phyloP scores from a whole-genome alignment of 2,797 vertebrate genomes.

The Threskiornis aethiopicus region DNA sequence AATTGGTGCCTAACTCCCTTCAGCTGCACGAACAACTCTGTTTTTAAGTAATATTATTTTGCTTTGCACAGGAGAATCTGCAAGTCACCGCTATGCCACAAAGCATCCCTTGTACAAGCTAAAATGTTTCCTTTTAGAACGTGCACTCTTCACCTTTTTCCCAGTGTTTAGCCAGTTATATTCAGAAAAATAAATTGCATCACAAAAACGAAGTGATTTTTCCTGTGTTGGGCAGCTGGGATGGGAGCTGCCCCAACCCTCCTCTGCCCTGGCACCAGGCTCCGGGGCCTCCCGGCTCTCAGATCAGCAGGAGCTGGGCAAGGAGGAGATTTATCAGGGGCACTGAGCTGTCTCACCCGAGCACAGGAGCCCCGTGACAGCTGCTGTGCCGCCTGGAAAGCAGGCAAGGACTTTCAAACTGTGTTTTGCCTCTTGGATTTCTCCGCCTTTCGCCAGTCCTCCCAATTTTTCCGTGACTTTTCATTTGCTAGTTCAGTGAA shows the following conservation, averaged over 20 bases:
- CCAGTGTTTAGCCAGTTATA: background rate
- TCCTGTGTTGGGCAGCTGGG: background rate
- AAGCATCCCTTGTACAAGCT: background rate
- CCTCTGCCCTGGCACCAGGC: background rate
- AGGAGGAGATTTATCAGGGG: background rate
- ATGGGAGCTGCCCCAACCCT: background rate
- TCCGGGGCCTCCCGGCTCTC: background rate
- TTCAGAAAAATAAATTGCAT: background rate
- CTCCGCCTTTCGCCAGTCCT: background rate
- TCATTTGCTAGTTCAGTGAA: background rate
- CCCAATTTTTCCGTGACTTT: background rate
- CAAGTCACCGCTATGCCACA: background rate
- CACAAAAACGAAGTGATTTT: background rate
- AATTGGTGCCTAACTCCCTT: background rate
- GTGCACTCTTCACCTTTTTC: background rate
- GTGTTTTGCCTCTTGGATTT: background rate
- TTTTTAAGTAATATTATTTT: background rate
- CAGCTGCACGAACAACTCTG: background rate
- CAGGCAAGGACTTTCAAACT: background rate
- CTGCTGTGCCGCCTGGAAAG: background rate
- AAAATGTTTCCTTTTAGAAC: background rate
- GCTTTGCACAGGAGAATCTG: background rate
- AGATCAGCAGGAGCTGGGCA: background rate
- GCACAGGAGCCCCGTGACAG: background rate
- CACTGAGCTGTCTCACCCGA: background rate